Evolutionary conservation across 1,140 invertebrate species (phyloP).

Genomic region (Brachionus sp.): DNA sequence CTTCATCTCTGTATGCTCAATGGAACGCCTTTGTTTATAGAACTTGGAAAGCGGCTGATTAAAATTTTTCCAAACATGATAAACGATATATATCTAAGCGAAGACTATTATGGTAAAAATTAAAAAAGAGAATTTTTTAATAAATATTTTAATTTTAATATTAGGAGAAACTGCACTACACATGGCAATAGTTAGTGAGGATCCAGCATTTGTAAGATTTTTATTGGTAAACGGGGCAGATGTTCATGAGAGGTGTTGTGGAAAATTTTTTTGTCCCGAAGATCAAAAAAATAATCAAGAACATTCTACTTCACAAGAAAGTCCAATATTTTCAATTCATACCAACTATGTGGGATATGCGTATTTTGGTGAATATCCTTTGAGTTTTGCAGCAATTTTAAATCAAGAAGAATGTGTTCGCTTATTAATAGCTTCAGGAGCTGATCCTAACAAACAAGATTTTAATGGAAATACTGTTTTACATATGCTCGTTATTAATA

Average conservation of each 20-base stretch:
- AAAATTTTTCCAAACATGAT: slow-evolving; percentile 89
- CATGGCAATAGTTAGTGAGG: slow-evolving; percentile 96
- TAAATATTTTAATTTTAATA: neutral
- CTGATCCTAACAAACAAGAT: slow-evolving; percentile 87
- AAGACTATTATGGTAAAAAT: slow-evolving; percentile 80
- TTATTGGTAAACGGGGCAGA: slow-evolving; percentile 84
- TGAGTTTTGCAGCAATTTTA: slow-evolving; percentile 90
- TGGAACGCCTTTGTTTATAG: slow-evolving; percentile 81
- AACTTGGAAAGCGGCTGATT: slow-evolving; percentile 83
- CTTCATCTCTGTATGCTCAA: slow-evolving; percentile 88
- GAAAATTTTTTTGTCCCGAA: slow-evolving; percentile 85
- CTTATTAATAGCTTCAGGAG: slow-evolving; percentile 83
- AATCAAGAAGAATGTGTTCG: slow-evolving; percentile 95
- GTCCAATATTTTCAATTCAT: slow-evolving; percentile 74
- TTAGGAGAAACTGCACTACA: slow-evolving; percentile 66
- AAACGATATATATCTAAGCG: slow-evolving; percentile 88
- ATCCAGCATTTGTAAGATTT: slow-evolving; percentile 93
- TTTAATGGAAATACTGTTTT: slow-evolving; percentile 94
- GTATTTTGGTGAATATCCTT: slow-evolving; percentile 96
- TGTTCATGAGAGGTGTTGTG: slow-evolving; percentile 78
- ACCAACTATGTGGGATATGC: slow-evolving; percentile 93
- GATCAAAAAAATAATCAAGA: slow-evolving; percentile 86
- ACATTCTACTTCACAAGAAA: slow-evolving; percentile 78
- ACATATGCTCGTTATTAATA: slow-evolving; percentile 93
- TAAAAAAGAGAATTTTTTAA: neutral